Evolutionary conservation across 2,888 invertebrate species (phyloP), one percentile per base, ranked within the genome.

Genomic region (Camptogramma bilineatum): DNA sequence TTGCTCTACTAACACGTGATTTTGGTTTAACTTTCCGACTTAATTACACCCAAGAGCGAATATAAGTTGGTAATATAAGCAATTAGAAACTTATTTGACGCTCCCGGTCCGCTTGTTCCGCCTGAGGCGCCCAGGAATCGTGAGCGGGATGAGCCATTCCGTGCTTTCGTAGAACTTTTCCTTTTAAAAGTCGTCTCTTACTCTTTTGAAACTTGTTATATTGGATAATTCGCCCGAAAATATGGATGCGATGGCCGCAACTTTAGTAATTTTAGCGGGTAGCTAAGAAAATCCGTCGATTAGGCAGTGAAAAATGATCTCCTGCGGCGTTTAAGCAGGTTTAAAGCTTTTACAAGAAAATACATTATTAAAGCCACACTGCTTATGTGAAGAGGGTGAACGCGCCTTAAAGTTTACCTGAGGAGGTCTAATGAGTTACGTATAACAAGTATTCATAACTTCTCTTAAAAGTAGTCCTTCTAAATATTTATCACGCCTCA

Each of bases 71-170:
- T 91, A 93, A 92, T 92, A 91, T 90, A 92, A 92, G 91, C 91
- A 93, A 93, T 92, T 92, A 93, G 90, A 92, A 93, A 91, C 90
- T 93, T 93, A 91, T 91, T 93, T 91, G 91, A 91, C 87, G 91
- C 89, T 89, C 85, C 89, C 88, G 89, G 91, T 88, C 90, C 86
- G 91, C 87, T 84, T 82, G 89, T 81, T 86, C 85, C 86, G 90
- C 91, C 91, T 84, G 85, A 83, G 89, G 92, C 86, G 91, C 90
- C 80, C 80, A 83, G 83, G 85, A 90, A 85, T 89, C 90, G 86
- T 88, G 91, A 90, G 87, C 89, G 88, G 89, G 91, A 92, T 91
- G 91, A 91, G 86, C 91, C 91, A 93, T 92, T 91, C 91, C 91
- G 88, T 90, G 90, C 90, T 91, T 90, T 88, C 84, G 76, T 71